Percentiles rank a stretch among this genome's conserved stretches.
These are phyloP conservation scores for Lethenteron reissneri DNA, from an alignment of 2,113 vertebrate species.

Conservation along the genomic window DNA sequence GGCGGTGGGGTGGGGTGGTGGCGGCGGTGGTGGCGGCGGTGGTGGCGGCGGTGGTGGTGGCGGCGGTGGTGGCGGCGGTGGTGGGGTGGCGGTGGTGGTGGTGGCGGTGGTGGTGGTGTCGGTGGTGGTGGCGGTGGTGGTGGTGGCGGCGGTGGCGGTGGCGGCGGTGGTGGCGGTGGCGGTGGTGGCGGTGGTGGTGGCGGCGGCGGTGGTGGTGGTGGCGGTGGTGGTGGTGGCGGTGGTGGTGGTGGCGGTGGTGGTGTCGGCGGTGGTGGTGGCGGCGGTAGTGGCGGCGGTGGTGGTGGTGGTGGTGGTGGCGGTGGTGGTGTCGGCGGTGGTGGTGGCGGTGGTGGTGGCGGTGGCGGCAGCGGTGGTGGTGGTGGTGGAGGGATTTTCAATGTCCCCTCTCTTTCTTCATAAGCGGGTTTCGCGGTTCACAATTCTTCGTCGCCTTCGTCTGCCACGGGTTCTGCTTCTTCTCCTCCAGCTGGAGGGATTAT, in stretches of 20 bases:
- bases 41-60: no score
- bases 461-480: no score
- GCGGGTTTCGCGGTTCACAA: no score
- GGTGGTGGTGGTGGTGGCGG: neutral
- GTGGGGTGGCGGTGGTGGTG: neutral
- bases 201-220: neutral
- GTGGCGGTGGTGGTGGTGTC: neutral
- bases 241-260: neutral
- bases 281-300: neutral
- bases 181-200: no score
- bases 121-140: no score
- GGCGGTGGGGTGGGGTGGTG: no score
- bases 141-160: neutral
- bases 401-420: no score
- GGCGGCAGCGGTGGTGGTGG: neutral
- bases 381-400: neutral
- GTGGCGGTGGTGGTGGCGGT: neutral
- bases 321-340: neutral
- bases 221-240: neutral
- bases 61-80: no score
- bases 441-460: no score
- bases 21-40: neutral
- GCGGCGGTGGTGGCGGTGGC: neutral
- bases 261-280: no score
- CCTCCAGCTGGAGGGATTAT: no score